Base-by-base conservation (phyloP, 1,140 invertebrate species). In the Drosophila nikananu region DNA sequence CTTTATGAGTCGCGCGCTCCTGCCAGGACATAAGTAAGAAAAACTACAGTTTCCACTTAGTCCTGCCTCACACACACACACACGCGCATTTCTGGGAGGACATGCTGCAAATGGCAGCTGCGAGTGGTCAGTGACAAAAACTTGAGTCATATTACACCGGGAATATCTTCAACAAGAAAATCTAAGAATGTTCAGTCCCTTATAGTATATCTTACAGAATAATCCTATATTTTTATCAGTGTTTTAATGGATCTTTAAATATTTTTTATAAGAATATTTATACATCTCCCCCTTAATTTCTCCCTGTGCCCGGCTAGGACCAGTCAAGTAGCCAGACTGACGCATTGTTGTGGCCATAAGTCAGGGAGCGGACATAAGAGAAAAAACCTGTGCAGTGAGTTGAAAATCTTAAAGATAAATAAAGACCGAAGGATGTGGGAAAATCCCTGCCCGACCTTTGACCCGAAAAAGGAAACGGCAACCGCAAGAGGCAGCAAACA, bases 331-430 rank as follows among this genome's bases (percentile, higher is more conserved):
- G 64, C 46, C 68, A 76, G 79, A 81, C 86, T 80, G 86, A 91
- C 84, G 90, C 90, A 92, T 91, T 91, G 89, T 91, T 89, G 66
- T 59, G 76, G 67, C 63, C 64, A 81, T 83, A 81, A 84, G 70
- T 84, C 76, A 80, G 80, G 30, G 51, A 60, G 59, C 41, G 63
- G 63, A 68, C 49, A 42, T 12, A 13, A 37, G 15, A 13, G 49
- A 32, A 82, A 64, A 66, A 89, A 90, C 86, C 79, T 90, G 86
- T 82, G 86, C 81, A 82, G 60, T 74, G 73, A 80, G 73, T 68
- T 75, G 72, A 90, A 91, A 92, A 92, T 92, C 91, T 92, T 92
- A 92, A 92, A 92, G 91, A 92, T 91, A 92, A 92, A 92, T 92
- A 92, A 81, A 68, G 73, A 87, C 67, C 64, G n/a, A 21, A 46